Evolutionary conservation across 2,113 vertebrate genomes (phyloP).

Genomic region (Brevimyrus niger): DNA sequence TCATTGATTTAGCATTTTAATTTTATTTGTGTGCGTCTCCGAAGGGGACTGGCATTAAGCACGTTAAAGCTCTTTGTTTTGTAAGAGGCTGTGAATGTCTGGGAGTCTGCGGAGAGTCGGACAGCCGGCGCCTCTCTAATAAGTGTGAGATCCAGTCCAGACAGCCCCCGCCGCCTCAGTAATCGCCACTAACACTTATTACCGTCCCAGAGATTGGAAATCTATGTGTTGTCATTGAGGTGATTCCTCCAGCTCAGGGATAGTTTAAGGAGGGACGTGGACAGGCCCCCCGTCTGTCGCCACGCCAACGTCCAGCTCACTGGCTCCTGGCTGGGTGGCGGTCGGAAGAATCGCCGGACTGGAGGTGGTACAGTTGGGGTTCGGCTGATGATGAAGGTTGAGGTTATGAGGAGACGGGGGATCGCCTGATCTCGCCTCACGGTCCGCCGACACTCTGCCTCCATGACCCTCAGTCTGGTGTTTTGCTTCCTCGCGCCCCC

Average conservation of each 20-base stretch:
- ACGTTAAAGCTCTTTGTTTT: conserved; percentile 37
- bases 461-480: neutral
- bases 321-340: neutral
- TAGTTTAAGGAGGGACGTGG: conserved; percentile 17
- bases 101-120: conserved; percentile 37
- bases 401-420: neutral
- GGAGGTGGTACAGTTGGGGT: neutral
- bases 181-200: conserved; percentile 54
- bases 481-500: neutral
- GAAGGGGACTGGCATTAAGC: conserved; percentile 46
- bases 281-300: neutral
- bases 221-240: conserved; percentile 48
- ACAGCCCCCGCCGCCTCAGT: conserved; percentile 29
- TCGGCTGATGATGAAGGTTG: neutral
- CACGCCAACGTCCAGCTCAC: neutral
- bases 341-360: neutral
- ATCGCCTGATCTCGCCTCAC: neutral
- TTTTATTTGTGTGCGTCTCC: conserved; percentile 48
- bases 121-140: conserved; percentile 36
- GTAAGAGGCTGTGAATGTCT: conserved; percentile 46
- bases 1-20: conserved; percentile 53
- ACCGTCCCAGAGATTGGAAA: conserved; percentile 42
- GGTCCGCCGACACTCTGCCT: neutral
- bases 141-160: conserved; percentile 48
- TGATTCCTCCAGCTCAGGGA: conserved; percentile 21